These are phyloP conservation scores for Pica pica DNA, from an alignment of 2,113 vertebrate genomes.

Conservation along the genomic window DNA sequence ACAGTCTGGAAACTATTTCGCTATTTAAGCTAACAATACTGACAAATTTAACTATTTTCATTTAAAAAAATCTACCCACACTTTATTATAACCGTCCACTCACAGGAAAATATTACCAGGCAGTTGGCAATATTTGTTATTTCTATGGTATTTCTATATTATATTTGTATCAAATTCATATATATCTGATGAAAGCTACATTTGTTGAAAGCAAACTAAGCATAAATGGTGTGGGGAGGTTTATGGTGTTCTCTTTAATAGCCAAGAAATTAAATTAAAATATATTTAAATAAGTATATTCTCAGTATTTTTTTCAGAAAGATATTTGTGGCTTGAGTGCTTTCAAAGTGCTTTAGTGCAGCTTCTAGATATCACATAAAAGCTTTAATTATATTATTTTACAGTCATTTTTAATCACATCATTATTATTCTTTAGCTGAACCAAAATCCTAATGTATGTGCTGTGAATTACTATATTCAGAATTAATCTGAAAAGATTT, in stretches of 20 bases:
- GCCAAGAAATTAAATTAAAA: not conserved
- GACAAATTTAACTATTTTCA: not conserved
- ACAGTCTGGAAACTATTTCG: not conserved
- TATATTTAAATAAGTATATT: not conserved
- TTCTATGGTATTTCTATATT: not conserved
- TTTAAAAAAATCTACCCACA: not conserved
- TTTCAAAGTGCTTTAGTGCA: not conserved
- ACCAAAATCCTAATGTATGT: not conserved
- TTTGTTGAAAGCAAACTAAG: not conserved
- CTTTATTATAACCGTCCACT: not conserved
- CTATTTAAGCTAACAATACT: not conserved
- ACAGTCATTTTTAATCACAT: slow-evolving; percentile 15
- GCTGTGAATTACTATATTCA: not conserved
- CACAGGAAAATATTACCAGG: not conserved
- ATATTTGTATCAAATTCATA: not conserved
- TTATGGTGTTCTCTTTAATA: not conserved
- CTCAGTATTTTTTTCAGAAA: not conserved
- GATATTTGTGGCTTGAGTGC: not conserved
- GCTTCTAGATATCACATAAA: not conserved
- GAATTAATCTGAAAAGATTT: not conserved
- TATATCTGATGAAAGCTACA: not conserved
- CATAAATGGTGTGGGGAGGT: not conserved
- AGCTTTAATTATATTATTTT: not conserved
- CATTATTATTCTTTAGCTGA: slow-evolving; percentile 1
- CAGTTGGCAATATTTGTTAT: not conserved